A percentile compares a stretch with the other conserved stretches of the same genome.
Conservation (phyloP, 2,888 invertebrate species). For the Volucella inanis region DNA sequence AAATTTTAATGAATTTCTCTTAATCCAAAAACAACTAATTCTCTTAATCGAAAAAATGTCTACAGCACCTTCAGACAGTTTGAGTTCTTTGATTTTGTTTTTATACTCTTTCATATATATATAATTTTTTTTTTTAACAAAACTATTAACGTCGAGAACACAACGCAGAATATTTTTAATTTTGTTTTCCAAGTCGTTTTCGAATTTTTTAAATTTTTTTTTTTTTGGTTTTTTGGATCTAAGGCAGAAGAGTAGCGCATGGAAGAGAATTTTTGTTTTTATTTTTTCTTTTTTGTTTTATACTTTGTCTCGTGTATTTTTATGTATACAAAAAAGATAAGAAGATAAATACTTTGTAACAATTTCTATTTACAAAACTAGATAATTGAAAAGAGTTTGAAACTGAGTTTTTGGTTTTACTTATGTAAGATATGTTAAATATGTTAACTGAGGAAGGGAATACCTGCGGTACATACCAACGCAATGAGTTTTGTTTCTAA, state of each 20-base stretch:
- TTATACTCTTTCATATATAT: too few relatives aligned
- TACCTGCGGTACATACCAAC: slow-evolving; percentile 49
- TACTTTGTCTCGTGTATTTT: slow-evolving; percentile 1
- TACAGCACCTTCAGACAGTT: slow-evolving; percentile 21
- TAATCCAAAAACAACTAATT: slow-evolving; percentile 8
- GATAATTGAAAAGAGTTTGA: slow-evolving; percentile 11
- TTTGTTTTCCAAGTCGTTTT: slow-evolving; percentile 11
- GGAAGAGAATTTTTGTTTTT: slow-evolving; percentile 59
- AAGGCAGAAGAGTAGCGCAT: slow-evolving; percentile 70
- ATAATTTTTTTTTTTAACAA: slow-evolving; percentile 10
- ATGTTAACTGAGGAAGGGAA: slow-evolving; percentile 58
- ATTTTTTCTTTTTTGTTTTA: slow-evolving; percentile 2
- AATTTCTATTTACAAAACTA: slow-evolving; percentile 63
- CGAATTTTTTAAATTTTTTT: slow-evolving; percentile 2
- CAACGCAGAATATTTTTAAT: slow-evolving; percentile 22
- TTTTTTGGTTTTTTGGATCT: slow-evolving; percentile 43
- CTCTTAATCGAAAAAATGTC: slow-evolving; percentile 14
- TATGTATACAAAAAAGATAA: slow-evolving; percentile 26
- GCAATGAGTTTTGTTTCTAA: neutral
- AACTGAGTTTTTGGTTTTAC: slow-evolving; percentile 35
- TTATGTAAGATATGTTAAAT: slow-evolving; percentile 70
- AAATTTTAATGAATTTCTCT: neutral
- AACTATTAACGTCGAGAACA: slow-evolving; percentile 12
- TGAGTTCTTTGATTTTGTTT: neutral
- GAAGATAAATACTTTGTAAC: slow-evolving; percentile 18